Evolutionary conservation across 2,113 vertebrate species (phyloP).

Genomic region (Leptocoma aspasia): DNA sequence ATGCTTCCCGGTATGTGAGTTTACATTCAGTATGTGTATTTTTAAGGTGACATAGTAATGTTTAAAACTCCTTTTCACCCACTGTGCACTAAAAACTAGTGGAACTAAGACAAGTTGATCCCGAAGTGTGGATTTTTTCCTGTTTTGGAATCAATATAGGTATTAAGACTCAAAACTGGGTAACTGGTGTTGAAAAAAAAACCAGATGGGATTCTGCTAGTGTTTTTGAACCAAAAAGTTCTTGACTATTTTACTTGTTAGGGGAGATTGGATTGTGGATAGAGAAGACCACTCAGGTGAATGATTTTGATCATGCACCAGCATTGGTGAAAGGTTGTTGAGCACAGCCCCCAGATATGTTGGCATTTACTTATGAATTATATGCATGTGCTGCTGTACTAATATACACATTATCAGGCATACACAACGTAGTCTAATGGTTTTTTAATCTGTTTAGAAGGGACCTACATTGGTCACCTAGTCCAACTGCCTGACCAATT

Average conservation of each 20-base stretch:
- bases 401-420: background rate
- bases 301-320: background rate
- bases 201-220: background rate
- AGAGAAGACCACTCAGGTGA: background rate
- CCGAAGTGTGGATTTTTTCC: background rate
- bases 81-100: background rate
- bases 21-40: background rate
- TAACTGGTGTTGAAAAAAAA: background rate
- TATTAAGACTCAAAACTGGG: background rate
- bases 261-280: background rate
- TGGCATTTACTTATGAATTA: background rate
- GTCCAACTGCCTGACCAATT: background rate
- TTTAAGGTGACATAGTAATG: background rate
- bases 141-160: background rate
- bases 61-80: background rate
- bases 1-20: background rate
- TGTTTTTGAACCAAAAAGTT: background rate
- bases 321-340: background rate
- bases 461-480: background rate
- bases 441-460: background rate
- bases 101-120: background rate
- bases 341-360: background rate
- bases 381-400: background rate
- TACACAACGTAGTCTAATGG: background rate
- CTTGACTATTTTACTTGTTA: background rate